phyloP scores from a whole-genome alignment of 2,888 invertebrate genomes.

The Ochlodes sylvanus region DNA sequence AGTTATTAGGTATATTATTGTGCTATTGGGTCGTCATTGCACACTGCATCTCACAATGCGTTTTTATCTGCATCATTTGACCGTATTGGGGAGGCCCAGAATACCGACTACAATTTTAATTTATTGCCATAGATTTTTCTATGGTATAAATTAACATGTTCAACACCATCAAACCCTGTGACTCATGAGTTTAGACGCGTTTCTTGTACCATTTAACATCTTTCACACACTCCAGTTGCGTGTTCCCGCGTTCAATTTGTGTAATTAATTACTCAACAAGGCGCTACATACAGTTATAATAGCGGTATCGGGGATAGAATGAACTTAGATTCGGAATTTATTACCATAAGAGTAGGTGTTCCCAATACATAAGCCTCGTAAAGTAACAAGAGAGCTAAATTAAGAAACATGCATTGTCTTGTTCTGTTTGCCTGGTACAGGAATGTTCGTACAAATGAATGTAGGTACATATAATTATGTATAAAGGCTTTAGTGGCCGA shows the following conservation, averaged over 20 bases:
- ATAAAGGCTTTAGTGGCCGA: too few species aligned
- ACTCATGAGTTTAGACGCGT: not conserved
- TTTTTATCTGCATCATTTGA: too few species aligned
- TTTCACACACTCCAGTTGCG: conserved; percentile 53
- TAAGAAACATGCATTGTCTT: not conserved
- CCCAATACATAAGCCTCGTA: conserved; percentile 12
- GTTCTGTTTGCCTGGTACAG: not conserved
- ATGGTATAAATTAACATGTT: too few species aligned
- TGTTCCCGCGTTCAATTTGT: conserved; percentile 52
- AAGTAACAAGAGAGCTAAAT: conserved; percentile 13
- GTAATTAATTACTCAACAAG: conserved; percentile 51
- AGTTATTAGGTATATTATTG: too few species aligned
- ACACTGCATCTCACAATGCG: too few species aligned
- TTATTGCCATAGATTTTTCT: too few species aligned
- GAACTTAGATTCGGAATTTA: conserved; percentile 22
- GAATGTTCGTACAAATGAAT: too few species aligned
- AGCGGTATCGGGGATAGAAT: conserved; percentile 43
- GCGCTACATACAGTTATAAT: conserved; percentile 45
- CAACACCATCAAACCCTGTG: too few species aligned
- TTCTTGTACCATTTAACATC: conserved; percentile 20
- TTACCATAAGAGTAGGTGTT: conserved; percentile 34
- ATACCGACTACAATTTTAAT: too few species aligned
- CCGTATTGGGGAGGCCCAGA: too few species aligned
- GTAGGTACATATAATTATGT: too few species aligned
- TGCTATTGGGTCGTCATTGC: too few species aligned